Evolutionary conservation across 1,140 invertebrate genomes (phyloP).

Genomic region (Drosophila equinoxialis): DNA sequence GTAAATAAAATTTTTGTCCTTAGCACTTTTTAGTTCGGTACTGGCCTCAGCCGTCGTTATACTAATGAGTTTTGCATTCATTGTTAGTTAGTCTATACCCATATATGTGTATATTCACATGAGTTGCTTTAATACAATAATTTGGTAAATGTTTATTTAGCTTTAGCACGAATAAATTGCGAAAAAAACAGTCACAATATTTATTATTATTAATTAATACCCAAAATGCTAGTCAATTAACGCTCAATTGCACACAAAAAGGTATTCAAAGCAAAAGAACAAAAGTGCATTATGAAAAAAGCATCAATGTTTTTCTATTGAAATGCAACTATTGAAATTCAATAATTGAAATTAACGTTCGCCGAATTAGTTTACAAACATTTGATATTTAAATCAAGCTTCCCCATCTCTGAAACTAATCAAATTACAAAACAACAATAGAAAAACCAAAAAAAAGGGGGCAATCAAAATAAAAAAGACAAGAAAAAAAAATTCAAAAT

Average conservation of each 20-base stretch:
- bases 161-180: neutral
- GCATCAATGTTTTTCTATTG: neutral
- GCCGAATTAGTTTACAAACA: neutral
- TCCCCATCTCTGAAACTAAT: neutral
- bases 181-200: neutral
- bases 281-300: no score
- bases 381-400: neutral
- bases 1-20: no score
- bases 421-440: conserved; percentile 9
- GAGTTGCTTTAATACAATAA: neutral
- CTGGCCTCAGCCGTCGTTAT: neutral
- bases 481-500: neutral
- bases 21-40: no score
- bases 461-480: neutral
- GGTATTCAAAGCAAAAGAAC: neutral
- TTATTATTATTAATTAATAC: neutral
- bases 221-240: neutral
- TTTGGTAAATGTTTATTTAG: neutral
- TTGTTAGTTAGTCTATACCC: neutral
- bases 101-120: neutral
- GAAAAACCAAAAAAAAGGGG: neutral
- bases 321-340: neutral
- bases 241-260: neutral
- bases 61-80: neutral
- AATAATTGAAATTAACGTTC: conserved; percentile 5